Evolutionary conservation across 2,888 invertebrate species (phyloP).

Genomic region (Amitus sp.): DNA sequence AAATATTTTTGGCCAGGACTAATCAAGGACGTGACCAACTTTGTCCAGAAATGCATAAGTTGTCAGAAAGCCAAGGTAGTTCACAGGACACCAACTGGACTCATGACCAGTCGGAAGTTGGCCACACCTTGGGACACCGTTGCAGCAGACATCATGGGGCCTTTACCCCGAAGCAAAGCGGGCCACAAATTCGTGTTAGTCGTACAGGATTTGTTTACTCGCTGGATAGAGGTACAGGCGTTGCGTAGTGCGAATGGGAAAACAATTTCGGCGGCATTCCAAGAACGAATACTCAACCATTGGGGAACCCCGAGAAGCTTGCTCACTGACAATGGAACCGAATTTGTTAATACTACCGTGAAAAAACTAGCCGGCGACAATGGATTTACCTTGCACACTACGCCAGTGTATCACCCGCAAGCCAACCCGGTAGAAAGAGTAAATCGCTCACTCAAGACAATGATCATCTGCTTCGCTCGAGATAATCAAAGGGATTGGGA

Average conservation of each 20-base stretch:
- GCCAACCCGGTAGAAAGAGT: conserved; percentile 24
- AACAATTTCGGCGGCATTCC: no score
- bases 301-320: conserved; percentile 39
- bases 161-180: background rate
- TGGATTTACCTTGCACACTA: background rate
- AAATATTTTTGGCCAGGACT: background rate
- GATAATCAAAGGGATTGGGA: conserved; percentile 20
- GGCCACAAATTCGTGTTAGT: background rate
- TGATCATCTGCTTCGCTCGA: conserved; percentile 10
- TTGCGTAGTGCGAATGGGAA: background rate
- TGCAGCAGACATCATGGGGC: background rate
- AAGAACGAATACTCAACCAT: no score
- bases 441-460: conserved; percentile 17
- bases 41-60: background rate
- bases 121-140: background rate
- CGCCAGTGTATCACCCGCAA: conserved; percentile 4
- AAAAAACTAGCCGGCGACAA: background rate
- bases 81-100: background rate
- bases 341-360: conserved; percentile 23
- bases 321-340: conserved; percentile 42
- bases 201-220: background rate
- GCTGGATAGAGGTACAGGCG: background rate
- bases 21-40: background rate
- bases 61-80: background rate
- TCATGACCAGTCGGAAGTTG: background rate